Evolutionary conservation across 2,113 vertebrate genomes (phyloP).

Genomic region (Seriola rivoliana): DNA sequence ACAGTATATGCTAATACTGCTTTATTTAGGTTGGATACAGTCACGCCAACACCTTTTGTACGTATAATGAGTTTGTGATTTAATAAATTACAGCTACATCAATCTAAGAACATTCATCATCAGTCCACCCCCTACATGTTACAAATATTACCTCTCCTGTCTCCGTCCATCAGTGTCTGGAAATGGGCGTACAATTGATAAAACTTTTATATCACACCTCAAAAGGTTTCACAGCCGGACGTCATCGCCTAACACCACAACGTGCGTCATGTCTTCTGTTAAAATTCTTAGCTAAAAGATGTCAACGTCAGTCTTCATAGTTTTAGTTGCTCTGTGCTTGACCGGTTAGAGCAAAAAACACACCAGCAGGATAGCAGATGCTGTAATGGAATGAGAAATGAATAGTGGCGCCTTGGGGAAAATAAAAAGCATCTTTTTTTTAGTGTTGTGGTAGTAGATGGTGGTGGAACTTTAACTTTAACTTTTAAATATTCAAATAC

Average conservation of each 20-base stretch:
- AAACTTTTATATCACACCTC: background rate
- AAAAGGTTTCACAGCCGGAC: conserved; percentile 12
- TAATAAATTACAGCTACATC: conserved; percentile 14
- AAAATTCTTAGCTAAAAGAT: conserved; percentile 20
- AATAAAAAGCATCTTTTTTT: conserved; percentile 8
- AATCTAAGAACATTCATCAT: conserved; percentile 19
- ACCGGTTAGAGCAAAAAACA: conserved; percentile 32
- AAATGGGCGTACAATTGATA: background rate
- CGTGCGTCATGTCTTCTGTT: conserved; percentile 25
- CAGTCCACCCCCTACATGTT: conserved; percentile 16
- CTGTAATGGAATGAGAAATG: conserved; percentile 30
- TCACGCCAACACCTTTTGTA: background rate
- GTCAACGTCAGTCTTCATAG: background rate
- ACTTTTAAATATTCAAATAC: conserved; percentile 8
- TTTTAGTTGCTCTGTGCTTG: conserved; percentile 27
- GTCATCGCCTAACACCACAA: background rate
- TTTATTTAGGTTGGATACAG: conserved; percentile 2
- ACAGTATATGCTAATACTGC: conserved; percentile 27
- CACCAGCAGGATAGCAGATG: conserved; percentile 27
- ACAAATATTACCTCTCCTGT: background rate
- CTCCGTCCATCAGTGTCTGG: background rate
- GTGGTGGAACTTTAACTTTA: background rate
- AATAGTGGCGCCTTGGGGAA: background rate
- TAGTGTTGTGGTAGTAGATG: background rate
- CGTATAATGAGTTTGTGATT: background rate